These are phyloP conservation scores for Caenorhabditis inopinata DNA, from an alignment of 1,140 invertebrate species.

Conservation along the genomic window DNA sequence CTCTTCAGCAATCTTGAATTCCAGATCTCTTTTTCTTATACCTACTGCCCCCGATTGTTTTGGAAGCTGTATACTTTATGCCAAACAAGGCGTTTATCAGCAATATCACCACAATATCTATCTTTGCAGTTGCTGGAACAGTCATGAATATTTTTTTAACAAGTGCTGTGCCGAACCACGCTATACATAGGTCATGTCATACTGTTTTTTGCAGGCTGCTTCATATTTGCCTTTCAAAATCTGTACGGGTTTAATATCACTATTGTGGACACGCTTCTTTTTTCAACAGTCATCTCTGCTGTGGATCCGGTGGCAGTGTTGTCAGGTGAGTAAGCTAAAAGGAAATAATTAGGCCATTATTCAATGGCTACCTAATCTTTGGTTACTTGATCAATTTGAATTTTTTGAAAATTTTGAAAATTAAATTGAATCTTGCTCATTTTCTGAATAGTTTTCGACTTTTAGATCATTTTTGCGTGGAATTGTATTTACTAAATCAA, in stretches of 20 bases:
- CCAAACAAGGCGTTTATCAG: slow-evolving; percentile 90
- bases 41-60: slow-evolving; percentile 74
- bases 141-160: slow-evolving; percentile 49
- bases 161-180: background rate
- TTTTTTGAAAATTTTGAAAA: too few relatives aligned
- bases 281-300: slow-evolving; percentile 90
- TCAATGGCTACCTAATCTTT: too few relatives aligned
- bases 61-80: slow-evolving; percentile 96
- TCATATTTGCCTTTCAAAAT: slow-evolving; percentile 41
- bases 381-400: too few relatives aligned
- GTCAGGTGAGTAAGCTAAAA: background rate
- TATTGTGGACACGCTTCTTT: slow-evolving; percentile 73
- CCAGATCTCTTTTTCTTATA: slow-evolving; percentile 53
- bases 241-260: slow-evolving; percentile 44
- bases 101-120: slow-evolving; percentile 87
- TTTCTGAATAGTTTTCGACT: too few relatives aligned
- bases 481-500: too few relatives aligned
- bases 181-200: background rate
- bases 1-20: background rate
- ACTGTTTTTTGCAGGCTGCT: slow-evolving; percentile 31
- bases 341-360: background rate
- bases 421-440: too few relatives aligned
- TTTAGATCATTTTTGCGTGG: too few relatives aligned
- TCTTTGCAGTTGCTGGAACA: slow-evolving; percentile 84
- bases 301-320: slow-evolving; percentile 88